Conservation (phyloP, 2,797 vertebrate species). For the Threskiornis aethiopicus region DNA sequence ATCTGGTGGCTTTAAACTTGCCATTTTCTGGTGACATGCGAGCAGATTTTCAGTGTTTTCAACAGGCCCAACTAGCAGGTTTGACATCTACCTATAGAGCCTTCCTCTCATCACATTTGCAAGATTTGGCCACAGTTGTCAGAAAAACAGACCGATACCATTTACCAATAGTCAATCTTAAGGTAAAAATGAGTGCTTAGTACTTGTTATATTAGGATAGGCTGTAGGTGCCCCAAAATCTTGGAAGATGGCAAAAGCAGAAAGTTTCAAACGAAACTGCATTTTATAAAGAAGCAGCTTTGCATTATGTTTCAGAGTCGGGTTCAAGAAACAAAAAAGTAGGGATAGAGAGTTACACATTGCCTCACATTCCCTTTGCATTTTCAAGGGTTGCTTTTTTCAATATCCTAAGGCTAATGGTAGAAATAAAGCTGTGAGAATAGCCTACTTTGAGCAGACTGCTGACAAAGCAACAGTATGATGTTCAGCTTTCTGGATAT, state of each 20-base stretch:
- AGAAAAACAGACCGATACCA: constrained; percentile 84
- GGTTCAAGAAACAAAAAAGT: neutral
- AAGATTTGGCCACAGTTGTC: constrained; percentile 90
- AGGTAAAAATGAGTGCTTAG: constrained; percentile 75
- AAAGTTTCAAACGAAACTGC: neutral
- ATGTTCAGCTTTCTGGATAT: neutral
- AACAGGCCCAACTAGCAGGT: constrained; percentile 90
- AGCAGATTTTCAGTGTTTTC: constrained; percentile 88
- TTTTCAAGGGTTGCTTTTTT: neutral
- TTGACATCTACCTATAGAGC: constrained; percentile 87
- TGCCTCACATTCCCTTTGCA: neutral
- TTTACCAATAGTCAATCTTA: constrained; percentile 91
- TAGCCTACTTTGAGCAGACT: neutral
- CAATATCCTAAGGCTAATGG: neutral
- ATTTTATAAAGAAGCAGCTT: neutral
- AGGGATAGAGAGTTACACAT: neutral
- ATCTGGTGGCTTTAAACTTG: constrained; percentile 89
- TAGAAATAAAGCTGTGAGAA: neutral
- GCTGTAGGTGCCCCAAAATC: neutral
- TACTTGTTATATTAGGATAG: neutral
- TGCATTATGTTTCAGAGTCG: neutral
- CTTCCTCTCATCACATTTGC: constrained; percentile 90
- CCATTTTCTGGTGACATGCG: constrained; percentile 87
- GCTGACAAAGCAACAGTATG: neutral
- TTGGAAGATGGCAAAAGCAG: neutral